Conservation (phyloP, 2,797 vertebrate species). For the Natrix natrix region DNA sequence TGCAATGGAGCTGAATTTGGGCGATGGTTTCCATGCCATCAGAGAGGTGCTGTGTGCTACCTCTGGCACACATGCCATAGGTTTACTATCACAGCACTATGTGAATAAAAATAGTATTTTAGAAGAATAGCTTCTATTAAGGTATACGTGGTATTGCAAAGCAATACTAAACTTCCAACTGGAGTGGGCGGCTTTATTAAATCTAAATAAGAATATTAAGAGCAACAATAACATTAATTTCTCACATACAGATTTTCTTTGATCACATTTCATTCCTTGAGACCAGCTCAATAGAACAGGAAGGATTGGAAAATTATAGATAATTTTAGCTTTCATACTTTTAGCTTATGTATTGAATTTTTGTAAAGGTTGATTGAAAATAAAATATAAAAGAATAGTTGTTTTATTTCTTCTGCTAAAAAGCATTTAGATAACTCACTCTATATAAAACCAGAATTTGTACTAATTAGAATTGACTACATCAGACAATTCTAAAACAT, state of each 20-base stretch:
- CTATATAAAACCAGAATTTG: conserved; percentile 39
- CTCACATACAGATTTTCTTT: conserved; percentile 33
- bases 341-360: conserved; percentile 47
- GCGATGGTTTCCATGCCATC: too few relatives aligned
- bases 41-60: too few relatives aligned
- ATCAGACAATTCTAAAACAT: conserved; percentile 14
- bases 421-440: neutral
- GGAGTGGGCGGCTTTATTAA: neutral
- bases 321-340: conserved; percentile 43
- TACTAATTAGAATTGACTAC: conserved; percentile 37
- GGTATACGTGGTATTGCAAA: neutral
- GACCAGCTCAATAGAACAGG: conserved; percentile 28
- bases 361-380: conserved; percentile 57
- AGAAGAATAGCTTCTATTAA: neutral
- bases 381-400: conserved; percentile 42
- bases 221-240: conserved; percentile 12
- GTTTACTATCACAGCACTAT: neutral
- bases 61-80: too few relatives aligned
- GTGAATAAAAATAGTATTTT: neutral
- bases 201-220: neutral
- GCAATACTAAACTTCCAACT: neutral
- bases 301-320: conserved; percentile 37
- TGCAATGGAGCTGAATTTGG: too few relatives aligned
- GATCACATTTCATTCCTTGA: conserved; percentile 37
- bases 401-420: conserved; percentile 41